phyloP scores from a whole-genome alignment of 1,140 invertebrate species.

The Drosophila asahinai region DNA sequence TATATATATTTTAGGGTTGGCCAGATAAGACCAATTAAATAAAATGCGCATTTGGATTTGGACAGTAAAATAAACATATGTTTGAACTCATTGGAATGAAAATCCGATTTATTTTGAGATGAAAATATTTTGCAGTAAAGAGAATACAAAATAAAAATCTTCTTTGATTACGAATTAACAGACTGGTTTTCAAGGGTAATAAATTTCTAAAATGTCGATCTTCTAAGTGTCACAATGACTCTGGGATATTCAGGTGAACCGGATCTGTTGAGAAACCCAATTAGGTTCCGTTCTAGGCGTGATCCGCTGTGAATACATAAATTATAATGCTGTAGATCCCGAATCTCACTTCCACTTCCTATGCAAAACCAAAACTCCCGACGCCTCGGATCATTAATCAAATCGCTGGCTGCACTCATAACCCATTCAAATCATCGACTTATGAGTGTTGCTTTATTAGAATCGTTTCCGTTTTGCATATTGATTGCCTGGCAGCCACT shows the following conservation, averaged over 20 bases:
- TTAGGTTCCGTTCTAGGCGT: slow-evolving; percentile 10
- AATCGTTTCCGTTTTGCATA: slow-evolving; percentile 70
- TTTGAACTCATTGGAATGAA: not conserved
- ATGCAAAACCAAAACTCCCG: not conserved
- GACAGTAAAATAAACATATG: slow-evolving; percentile 10
- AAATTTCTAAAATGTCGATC: slow-evolving; percentile 5
- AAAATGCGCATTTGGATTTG: slow-evolving; percentile 54
- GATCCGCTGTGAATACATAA: slow-evolving; percentile 8
- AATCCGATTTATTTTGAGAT: not conserved
- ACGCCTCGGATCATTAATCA: slow-evolving; percentile 46
- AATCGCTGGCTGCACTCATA: slow-evolving; percentile 42
- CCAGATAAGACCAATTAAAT: slow-evolving; percentile 33
- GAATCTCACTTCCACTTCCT: slow-evolving; percentile 35
- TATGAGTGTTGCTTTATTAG: slow-evolving; percentile 34
- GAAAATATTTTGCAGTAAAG: too few relatives aligned
- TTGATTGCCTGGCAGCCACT: slow-evolving; percentile 33
- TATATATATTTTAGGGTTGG: slow-evolving; percentile 13
- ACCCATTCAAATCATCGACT: slow-evolving; percentile 48
- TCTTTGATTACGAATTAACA: not conserved
- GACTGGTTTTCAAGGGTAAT: not conserved
- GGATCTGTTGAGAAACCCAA: not conserved
- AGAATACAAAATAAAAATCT: too few relatives aligned
- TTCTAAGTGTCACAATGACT: not conserved
- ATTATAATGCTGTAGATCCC: slow-evolving; percentile 17
- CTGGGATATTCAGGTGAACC: slow-evolving; percentile 1